Percentiles rank a stretch among this genome's conserved stretches.
These are phyloP conservation scores for Siphlonurus alternatus DNA, from an alignment of 2,888 invertebrate genomes.

Conservation along the genomic window DNA sequence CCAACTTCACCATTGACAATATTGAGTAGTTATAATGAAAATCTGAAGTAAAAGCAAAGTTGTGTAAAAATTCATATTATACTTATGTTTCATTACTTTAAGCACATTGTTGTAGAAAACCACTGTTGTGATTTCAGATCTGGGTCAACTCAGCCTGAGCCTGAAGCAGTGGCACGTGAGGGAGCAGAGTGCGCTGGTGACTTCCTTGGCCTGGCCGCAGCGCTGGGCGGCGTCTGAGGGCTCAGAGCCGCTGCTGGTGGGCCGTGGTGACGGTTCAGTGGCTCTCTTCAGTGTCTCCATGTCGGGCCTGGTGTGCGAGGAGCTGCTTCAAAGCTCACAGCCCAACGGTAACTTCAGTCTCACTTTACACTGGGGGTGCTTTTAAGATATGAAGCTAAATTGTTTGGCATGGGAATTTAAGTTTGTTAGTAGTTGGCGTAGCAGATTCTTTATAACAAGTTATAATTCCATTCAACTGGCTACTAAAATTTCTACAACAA, in stretches of 20 bases:
- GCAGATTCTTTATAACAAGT: no score
- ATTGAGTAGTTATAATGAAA: no score
- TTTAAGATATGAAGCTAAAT: not conserved
- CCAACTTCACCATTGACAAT: no score
- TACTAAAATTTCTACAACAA: no score
- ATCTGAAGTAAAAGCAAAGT: no score
- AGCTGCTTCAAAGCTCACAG: constrained; percentile 23
- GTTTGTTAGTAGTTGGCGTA: no score
- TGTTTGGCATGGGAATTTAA: not conserved
- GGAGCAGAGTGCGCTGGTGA: constrained; percentile 30
- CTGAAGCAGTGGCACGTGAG: constrained; percentile 16
- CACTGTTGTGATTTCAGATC: not conserved
- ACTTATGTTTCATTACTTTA: no score
- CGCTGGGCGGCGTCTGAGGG: constrained; percentile 15
- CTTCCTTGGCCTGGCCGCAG: constrained; percentile 33
- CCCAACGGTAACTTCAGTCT: constrained; percentile 26
- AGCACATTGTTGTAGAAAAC: not conserved
- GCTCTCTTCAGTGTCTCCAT: constrained; percentile 23
- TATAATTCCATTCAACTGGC: no score
- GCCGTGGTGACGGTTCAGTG: constrained; percentile 34
- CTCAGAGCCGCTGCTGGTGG: constrained; percentile 31
- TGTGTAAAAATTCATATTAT: no score
- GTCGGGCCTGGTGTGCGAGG: constrained; percentile 21
- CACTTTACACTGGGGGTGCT: not conserved
- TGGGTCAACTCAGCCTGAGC: no score